Base-by-base conservation (phyloP, 2,113 vertebrate species). In the Axis porcinus region DNA sequence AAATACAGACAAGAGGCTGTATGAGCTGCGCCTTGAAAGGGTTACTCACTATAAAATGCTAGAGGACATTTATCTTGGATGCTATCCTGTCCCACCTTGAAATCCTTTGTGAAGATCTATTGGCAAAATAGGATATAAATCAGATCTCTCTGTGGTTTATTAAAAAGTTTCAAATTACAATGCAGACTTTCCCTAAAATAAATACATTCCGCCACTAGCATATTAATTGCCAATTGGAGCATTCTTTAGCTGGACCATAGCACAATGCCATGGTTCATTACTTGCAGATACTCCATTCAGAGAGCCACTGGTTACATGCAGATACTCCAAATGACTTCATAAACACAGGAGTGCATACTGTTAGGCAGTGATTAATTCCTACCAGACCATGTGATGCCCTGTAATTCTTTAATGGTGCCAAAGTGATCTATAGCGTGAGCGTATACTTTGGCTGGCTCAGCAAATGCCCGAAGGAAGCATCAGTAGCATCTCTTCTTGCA, bases 361-460 rank as follows among this genome's bases (percentile, higher is more conserved):
- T 98, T 99, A 99, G 98, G 96, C 95, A 97, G 97, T 99, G 99
- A 99, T 99, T 99, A 98, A 99, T 99, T 99, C 97, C 96, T 98
- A 64, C 55, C 96, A 97, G 97, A 98, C 70, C 97, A 97, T 2
- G 82, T 98, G 98, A 98, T 88, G 50, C 93, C 86, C 96, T 96
- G 93, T 98, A 98, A 98, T 98, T 98, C 98, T 98, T 98, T 97
- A 98, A 98, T 91, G 78, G 88, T 98, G 98, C 96, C 98, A 98
- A 96, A 98, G 94, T 99, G 98, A 99, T 99, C 94, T 98, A 99
- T 97, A 97, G 91, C 89, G 91, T 9, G 5, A 96, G 17, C 64
- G 95, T 54, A 94, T 91, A 91, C 96, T 97, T 97, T 96, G 98
- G 81, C 95, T 97, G 95, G 94, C 97, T 99, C 98, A 99, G 98